Evolutionary conservation across 2,113 vertebrate species (phyloP), one percentile per base, ranked within the genome.

Genomic region (Phyllopteryx taeniolatus): DNA sequence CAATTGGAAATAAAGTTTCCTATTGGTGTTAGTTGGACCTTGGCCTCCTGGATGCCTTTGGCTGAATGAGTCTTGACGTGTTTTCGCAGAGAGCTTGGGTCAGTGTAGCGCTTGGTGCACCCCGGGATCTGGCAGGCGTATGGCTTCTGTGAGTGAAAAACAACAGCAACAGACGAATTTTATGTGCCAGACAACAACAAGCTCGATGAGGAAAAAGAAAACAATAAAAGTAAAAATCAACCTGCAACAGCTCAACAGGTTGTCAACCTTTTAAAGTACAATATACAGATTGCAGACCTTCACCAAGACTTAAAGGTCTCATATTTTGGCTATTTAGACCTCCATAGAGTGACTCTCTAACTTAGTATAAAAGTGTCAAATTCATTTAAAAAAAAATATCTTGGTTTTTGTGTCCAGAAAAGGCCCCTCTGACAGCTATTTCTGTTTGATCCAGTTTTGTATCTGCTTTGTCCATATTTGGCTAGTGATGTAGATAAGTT

Each of bases 91-190:
- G 91, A 92, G 85, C 90, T 91, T 70, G 91, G 91, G 65, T 92
- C 91, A 0, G 91, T 92, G 88, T 92, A 92, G 17, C 91, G 89
- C 22, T 92, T 92, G 86, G 87, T 89, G 80, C 91, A 92, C 53
- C 91, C 90, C 0, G 88, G 83, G 67, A 91, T 88, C 87, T 92
- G 91, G 81, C 91, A 92, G 73, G 88, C 89, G 12, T 92, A 92
- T 22, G 91, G 91, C 79, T 92, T 92, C 91, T 92, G 77, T 42
- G 65, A 66, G 69, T 0, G 20, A 68, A 69, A n/a, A 10, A 49
- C 14, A 31, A 68, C 2, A 31, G 22, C 22, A 47, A 61, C 6
- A 31, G 39, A 64, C 11, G 20, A 20, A 14, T 22, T 44, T 65
- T 19, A 42, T 15, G 56, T 31, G 53, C 2, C 20, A 5, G 53